Evolutionary conservation across 2,888 invertebrate species (phyloP), one percentile per base, ranked within the genome.

Genomic region (Megastigmus dorsalis): DNA sequence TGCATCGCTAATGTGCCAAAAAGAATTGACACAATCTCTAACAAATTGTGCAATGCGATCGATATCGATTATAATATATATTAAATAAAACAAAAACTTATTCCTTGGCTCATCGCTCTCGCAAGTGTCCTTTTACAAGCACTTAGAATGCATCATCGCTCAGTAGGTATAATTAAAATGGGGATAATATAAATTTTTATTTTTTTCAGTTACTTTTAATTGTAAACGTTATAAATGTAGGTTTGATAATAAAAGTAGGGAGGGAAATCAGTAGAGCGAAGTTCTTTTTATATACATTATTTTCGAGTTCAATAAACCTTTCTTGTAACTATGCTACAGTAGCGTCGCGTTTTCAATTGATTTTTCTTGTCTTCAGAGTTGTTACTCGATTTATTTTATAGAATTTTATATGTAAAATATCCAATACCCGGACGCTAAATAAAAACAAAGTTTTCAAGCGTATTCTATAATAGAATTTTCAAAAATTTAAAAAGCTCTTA

Each of bases 241-340:
- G 18, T 20, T 20, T 18, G 9, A 20, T 5, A 20, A 7, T 2
- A 13, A 13, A 26, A 10, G 23, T 3, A 13, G 45, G 0, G 60
- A 28, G 18, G 4, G n/a, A 30, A 28, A 1, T 18, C 9, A 30
- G 6, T 6, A 20, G 62, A 45, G 28, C 20, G 15, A 18, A 36
- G 55, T 0, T 23, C 28, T 43, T 43, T 9, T 13, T 43, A 26
- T 5, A 59, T 7, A 55, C 3, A 57, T 26, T 18, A 13, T 28
- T 10, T 54, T 54, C 41, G 41, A 41, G 68, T 68, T 68, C 68
- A 68, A 50, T 50, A 68, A 68, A 68, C 68, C 33, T 55, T 55
- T 36, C 43, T 59, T 38, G 57, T 59, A 50, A 28, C 23, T 18
- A 36, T 26, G 70, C 54, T 70, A 60, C 60, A 33, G 54, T n/a